Conservation (phyloP, 1,140 invertebrate species). For the Tetramorium alpestre region DNA sequence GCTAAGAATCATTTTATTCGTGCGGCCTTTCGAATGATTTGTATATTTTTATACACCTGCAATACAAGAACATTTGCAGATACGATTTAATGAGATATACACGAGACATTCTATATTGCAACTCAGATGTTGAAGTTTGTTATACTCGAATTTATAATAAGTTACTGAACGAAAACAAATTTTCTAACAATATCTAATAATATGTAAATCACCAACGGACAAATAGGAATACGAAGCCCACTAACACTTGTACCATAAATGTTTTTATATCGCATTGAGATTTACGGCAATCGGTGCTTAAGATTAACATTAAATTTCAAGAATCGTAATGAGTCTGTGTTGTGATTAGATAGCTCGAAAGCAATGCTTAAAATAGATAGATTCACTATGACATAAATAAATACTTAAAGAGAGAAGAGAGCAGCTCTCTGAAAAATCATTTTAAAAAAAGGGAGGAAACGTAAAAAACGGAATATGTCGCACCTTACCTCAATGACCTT, state of each 20-base stretch:
- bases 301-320: conserved; percentile 58
- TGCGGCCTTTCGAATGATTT: conserved; percentile 65
- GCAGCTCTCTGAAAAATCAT: conserved; percentile 24
- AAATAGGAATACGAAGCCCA: conserved; percentile 44
- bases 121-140: conserved; percentile 59
- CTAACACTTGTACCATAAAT: conserved; percentile 51
- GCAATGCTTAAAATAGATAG: conserved; percentile 59
- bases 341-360: conserved; percentile 62
- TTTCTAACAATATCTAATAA: conserved; percentile 61
- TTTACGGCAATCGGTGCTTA: conserved; percentile 63
- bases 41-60: conserved; percentile 67
- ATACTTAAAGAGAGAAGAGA: conserved; percentile 25
- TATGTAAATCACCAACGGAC: conserved; percentile 39
- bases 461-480: conserved; percentile 49
- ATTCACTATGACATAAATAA: conserved; percentile 55
- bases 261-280: conserved; percentile 65
- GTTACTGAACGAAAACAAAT: conserved; percentile 56
- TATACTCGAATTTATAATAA: conserved; percentile 60
- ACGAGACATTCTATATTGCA: conserved; percentile 55
- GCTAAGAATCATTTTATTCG: conserved; percentile 63
- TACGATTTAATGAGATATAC: conserved; percentile 42
- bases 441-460: background rate
- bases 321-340: conserved; percentile 62
- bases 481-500: conserved; percentile 54
- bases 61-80: conserved; percentile 44